phyloP scores from a whole-genome alignment of 2,797 vertebrate species.

The Scarus forsteni region DNA sequence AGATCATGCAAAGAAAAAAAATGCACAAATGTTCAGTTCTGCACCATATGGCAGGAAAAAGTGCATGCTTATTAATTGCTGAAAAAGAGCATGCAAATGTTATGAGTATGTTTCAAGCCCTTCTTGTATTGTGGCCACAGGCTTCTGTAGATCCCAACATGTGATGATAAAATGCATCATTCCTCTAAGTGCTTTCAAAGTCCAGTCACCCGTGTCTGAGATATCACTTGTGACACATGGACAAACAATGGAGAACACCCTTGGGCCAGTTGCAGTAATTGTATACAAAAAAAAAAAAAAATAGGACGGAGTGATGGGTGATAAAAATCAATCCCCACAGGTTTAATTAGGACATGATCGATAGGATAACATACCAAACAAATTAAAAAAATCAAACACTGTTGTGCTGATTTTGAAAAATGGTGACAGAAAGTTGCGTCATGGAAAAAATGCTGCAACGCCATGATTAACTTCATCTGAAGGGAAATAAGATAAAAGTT shows the following conservation, averaged over 20 bases:
- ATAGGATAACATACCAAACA: not conserved
- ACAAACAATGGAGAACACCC: slow-evolving; percentile 60
- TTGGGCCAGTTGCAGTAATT: slow-evolving; percentile 36
- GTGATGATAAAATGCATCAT: slow-evolving; percentile 56
- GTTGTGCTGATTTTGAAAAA: not conserved
- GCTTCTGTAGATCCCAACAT: slow-evolving; percentile 52
- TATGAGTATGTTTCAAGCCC: slow-evolving; percentile 23
- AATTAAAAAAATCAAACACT: not conserved
- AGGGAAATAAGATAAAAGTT: not conserved
- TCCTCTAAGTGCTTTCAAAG: slow-evolving; percentile 58
- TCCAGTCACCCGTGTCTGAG: slow-evolving; percentile 59
- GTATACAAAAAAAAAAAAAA: slow-evolving; percentile 41
- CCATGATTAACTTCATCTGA: not conserved
- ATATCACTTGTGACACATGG: slow-evolving; percentile 69
- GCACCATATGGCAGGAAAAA: not conserved
- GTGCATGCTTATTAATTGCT: slow-evolving; percentile 15
- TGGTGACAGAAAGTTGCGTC: not conserved
- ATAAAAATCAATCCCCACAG: not conserved
- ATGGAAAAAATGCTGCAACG: not conserved
- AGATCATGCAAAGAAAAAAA: not conserved
- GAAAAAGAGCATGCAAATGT: slow-evolving; percentile 51
- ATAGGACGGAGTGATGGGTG: slow-evolving; percentile 13
- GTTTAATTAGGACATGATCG: slow-evolving; percentile 32
- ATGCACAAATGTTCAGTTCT: not conserved
- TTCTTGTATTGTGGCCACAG: slow-evolving; percentile 30